Conservation (phyloP, 2,113 vertebrate genomes). For the Elgaria multicarinata region DNA sequence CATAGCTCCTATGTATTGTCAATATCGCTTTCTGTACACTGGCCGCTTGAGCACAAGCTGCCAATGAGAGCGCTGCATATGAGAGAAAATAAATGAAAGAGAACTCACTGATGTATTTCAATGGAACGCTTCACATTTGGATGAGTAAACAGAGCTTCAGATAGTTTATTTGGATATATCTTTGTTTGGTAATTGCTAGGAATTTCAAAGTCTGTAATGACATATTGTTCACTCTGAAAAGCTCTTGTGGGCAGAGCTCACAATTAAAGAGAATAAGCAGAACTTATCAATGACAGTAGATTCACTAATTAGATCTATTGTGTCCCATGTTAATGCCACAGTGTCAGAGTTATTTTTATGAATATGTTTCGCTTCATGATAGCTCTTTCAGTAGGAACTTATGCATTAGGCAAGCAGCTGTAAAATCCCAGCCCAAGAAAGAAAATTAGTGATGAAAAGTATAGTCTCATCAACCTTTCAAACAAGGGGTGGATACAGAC, state of each 20-base stretch:
- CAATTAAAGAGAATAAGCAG: slow-evolving; percentile 21
- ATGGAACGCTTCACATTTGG: neutral
- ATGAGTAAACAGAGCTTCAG: neutral
- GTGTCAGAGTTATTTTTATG: neutral
- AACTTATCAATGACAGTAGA: neutral
- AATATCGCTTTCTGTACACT: no score
- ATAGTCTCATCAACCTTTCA: neutral
- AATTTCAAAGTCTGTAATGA: slow-evolving; percentile 10
- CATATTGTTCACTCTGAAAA: slow-evolving; percentile 10
- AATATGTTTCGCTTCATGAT: neutral
- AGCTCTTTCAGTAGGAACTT: neutral
- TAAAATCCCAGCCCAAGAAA: neutral
- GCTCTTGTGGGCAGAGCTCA: neutral
- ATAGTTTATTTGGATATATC: neutral
- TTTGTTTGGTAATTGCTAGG: slow-evolving; percentile 5
- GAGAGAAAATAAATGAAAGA: neutral
- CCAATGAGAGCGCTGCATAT: neutral
- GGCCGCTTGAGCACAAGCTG: neutral
- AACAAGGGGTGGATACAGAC: neutral
- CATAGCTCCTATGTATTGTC: neutral
- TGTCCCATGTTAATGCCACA: neutral
- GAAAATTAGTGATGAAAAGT: neutral
- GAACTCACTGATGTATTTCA: neutral
- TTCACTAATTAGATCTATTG: slow-evolving; percentile 21
- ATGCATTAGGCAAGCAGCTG: neutral